Percentiles rank a stretch among this genome's conserved stretches.
Conservation (phyloP, 1,140 invertebrate species). For the Stegodyphus mimosarum region DNA sequence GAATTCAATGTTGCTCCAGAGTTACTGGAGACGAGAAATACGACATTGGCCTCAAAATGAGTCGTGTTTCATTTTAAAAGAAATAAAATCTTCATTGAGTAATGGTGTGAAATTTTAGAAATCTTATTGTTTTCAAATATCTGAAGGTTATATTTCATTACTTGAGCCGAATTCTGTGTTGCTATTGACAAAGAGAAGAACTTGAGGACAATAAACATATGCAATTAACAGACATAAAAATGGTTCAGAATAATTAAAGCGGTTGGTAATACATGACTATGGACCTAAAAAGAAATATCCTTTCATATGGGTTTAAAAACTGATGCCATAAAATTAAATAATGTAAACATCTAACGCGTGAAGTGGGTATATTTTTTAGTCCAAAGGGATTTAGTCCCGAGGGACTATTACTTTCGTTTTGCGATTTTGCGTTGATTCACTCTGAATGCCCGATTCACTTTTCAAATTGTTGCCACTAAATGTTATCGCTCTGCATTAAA, state of each 20-base stretch:
- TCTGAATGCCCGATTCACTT: too few species aligned
- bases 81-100: background rate
- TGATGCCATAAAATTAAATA: too few species aligned
- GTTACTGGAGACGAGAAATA: background rate
- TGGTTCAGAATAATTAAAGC: constrained; percentile 17
- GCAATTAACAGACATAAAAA: constrained; percentile 8
- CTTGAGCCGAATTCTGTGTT: background rate
- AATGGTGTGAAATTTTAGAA: background rate
- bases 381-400: too few species aligned
- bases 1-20: background rate
- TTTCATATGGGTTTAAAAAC: too few species aligned
- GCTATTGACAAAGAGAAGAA: background rate
- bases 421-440: too few species aligned
- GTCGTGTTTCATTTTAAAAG: background rate
- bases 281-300: too few species aligned
- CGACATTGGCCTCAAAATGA: constrained; percentile 20
- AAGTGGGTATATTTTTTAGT: too few species aligned
- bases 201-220: background rate
- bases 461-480: too few species aligned
- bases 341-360: too few species aligned
- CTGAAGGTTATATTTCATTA: constrained; percentile 26
- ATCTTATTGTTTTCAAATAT: background rate
- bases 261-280: background rate
- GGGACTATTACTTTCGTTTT: too few species aligned
- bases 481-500: too few species aligned